Percentiles rank a stretch among this genome's conserved stretches.
Evolutionary conservation across 2,888 invertebrate genomes (phyloP).

Genomic region (Camponotus fellah): DNA sequence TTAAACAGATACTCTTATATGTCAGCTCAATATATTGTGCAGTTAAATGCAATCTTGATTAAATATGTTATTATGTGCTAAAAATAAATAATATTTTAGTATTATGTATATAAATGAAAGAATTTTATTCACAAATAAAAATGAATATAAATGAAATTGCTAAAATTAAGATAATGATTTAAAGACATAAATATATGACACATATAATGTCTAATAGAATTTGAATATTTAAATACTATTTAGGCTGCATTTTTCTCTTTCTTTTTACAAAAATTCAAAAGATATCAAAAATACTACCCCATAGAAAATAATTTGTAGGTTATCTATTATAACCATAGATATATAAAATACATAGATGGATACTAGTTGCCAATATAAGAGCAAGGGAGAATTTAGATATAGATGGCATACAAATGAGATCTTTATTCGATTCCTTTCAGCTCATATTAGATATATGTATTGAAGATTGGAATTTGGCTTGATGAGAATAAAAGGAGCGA

Average conservation of each 20-base stretch:
- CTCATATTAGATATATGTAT: no score
- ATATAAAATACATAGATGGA: neutral
- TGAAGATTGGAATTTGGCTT: no score
- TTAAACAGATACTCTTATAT: neutral
- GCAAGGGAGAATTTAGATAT: no score
- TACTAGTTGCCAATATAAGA: neutral
- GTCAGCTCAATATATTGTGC: neutral
- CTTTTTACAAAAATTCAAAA: neutral
- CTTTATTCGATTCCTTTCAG: no score
- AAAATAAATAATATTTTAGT: neutral
- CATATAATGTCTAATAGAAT: neutral
- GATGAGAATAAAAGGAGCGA: no score
- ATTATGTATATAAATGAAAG: neutral
- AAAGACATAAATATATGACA: neutral
- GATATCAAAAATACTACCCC: neutral
- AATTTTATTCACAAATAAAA: neutral
- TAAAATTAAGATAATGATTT: neutral
- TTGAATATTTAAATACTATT: neutral
- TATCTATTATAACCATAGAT: neutral
- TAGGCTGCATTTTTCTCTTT: neutral
- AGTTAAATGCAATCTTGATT: neutral
- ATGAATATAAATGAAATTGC: neutral
- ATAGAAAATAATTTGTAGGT: conserved; percentile 10
- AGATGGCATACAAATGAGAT: no score
- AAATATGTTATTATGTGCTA: neutral